A percentile compares a stretch with the other conserved stretches of the same genome.
phyloP scores from a whole-genome alignment of 2,797 vertebrate genomes.

The Chelidonichthys spinosus region DNA sequence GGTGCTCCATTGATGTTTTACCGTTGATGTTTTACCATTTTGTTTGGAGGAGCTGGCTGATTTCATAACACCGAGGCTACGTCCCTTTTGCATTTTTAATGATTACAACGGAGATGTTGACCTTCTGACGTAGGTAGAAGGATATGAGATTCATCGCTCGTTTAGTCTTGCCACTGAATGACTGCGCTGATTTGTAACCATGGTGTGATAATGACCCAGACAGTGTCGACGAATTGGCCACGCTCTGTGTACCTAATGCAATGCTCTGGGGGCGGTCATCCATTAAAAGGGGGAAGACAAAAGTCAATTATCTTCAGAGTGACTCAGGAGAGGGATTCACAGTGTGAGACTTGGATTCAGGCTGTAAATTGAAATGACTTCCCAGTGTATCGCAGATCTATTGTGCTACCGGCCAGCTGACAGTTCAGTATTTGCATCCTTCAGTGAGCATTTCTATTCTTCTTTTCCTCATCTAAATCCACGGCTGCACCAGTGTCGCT shows the following conservation, averaged over 20 bases:
- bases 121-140: slow-evolving; percentile 40
- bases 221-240: slow-evolving; percentile 37
- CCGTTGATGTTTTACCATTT: slow-evolving; percentile 23
- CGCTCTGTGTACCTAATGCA: slow-evolving; percentile 61
- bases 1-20: slow-evolving; percentile 12
- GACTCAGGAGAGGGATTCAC: slow-evolving; percentile 49
- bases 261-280: slow-evolving; percentile 57
- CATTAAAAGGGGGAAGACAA: slow-evolving; percentile 63
- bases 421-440: slow-evolving; percentile 32
- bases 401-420: slow-evolving; percentile 14
- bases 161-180: slow-evolving; percentile 45
- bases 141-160: slow-evolving; percentile 25
- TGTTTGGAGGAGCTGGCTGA: slow-evolving; percentile 26
- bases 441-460: slow-evolving; percentile 12
- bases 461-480: slow-evolving; percentile 14
- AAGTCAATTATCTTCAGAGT: slow-evolving; percentile 57
- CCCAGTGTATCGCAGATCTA: slow-evolving; percentile 24
- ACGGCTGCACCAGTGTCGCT: not conserved
- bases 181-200: slow-evolving; percentile 46
- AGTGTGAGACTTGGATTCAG: slow-evolving; percentile 36
- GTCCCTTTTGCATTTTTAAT: slow-evolving; percentile 53
- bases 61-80: slow-evolving; percentile 17
- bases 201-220: slow-evolving; percentile 51
- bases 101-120: slow-evolving; percentile 49
- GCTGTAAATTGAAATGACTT: slow-evolving; percentile 48